Evolutionary conservation across 1,140 invertebrate genomes (phyloP).

Genomic region (Catajapyx aquilonaris): DNA sequence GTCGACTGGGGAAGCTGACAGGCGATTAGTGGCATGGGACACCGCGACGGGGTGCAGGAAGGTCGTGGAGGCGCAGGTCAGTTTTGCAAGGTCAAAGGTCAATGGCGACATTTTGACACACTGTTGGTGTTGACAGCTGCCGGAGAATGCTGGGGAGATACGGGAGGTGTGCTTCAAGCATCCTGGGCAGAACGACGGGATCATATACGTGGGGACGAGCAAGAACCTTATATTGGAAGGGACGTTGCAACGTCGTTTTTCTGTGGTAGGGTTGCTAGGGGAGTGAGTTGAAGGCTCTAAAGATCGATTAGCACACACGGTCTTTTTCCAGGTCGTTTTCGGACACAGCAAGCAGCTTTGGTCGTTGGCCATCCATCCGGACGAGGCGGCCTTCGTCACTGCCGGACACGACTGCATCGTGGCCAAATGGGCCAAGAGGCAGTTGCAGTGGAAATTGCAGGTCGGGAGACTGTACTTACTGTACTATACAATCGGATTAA

Average conservation of each 20-base stretch:
- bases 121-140: conserved; percentile 31
- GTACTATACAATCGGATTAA: conserved; percentile 1
- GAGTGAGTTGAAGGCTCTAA: neutral
- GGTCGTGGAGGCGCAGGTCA: conserved; percentile 69
- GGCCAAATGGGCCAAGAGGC: conserved; percentile 68
- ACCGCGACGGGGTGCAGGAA: conserved; percentile 73
- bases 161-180: conserved; percentile 68
- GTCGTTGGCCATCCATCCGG: conserved; percentile 72
- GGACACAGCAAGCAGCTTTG: conserved; percentile 78
- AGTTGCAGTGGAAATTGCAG: conserved; percentile 69
- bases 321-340: conserved; percentile 44
- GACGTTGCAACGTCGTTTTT: conserved; percentile 70
- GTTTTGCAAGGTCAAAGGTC: conserved; percentile 4
- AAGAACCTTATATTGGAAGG: conserved; percentile 83
- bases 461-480: conserved; percentile 22
- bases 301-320: neutral
- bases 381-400: conserved; percentile 78
- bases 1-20: conserved; percentile 71
- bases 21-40: conserved; percentile 80
- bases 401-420: conserved; percentile 82
- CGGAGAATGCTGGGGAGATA: conserved; percentile 61
- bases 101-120: neutral
- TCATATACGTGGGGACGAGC: conserved; percentile 80
- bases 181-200: conserved; percentile 63
- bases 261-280: conserved; percentile 34